Conservation (phyloP, 2,888 invertebrate species). For the Coenonympha arcania region DNA sequence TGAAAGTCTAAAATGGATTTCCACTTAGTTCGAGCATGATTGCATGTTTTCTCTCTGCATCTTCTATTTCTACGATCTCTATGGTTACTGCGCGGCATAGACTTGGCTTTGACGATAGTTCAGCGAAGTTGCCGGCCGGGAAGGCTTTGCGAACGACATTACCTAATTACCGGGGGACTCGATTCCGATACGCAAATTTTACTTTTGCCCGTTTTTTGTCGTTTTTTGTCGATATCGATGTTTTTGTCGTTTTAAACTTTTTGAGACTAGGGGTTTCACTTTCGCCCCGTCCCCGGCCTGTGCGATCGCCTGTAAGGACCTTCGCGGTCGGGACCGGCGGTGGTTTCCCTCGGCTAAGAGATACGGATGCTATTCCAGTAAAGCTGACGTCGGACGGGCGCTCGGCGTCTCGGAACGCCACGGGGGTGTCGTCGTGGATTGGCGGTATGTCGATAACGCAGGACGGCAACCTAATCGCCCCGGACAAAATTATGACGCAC, state of each 20-base stretch:
- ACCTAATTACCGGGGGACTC: conserved; percentile 37
- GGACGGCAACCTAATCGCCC: conserved; percentile 69
- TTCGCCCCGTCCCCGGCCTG: conserved; percentile 52
- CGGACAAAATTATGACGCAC: conserved; percentile 70
- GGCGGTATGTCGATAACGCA: conserved; percentile 72
- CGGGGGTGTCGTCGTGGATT: conserved; percentile 66
- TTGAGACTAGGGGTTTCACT: conserved; percentile 51
- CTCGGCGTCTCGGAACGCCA: conserved; percentile 60
- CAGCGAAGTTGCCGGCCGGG: conserved; percentile 55
- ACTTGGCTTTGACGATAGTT: conserved; percentile 68
- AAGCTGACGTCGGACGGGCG: conserved; percentile 72
- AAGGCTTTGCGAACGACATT: conserved; percentile 56
- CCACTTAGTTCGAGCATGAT: conserved; percentile 51
- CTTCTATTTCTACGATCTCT: conserved; percentile 73
- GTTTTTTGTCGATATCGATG: conserved; percentile 62
- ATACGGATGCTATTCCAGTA: conserved; percentile 73
- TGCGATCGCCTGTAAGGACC: conserved; percentile 59
- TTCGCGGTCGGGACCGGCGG: conserved; percentile 62
- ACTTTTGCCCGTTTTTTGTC: conserved; percentile 62
- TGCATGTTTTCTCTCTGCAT: conserved; percentile 70
- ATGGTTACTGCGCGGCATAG: conserved; percentile 75
- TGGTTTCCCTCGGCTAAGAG: conserved; percentile 63
- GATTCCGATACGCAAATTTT: conserved; percentile 32
- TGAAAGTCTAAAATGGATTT: conserved; percentile 50
- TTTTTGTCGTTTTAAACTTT: conserved; percentile 55